Evolutionary conservation across 2,113 vertebrate species (phyloP).

Genomic region (Ictalurus furcatus): DNA sequence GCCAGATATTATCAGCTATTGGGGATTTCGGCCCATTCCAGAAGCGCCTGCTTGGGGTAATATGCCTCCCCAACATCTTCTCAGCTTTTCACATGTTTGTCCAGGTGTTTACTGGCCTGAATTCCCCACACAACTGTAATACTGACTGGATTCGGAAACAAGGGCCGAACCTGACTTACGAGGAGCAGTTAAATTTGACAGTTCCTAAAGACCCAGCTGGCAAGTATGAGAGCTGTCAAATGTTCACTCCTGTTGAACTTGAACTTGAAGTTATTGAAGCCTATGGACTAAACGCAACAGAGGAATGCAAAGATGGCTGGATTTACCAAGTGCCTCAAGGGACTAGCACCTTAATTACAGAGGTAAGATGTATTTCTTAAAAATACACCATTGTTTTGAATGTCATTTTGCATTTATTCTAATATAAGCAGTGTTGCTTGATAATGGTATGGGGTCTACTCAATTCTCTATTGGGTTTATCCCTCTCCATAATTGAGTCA

Average conservation of each 20-base stretch:
- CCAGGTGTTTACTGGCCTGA: slow-evolving; percentile 78
- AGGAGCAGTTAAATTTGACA: slow-evolving; percentile 74
- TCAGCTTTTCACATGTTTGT: slow-evolving; percentile 76
- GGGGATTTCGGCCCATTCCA: slow-evolving; percentile 85
- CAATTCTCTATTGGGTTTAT: background rate
- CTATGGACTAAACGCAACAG: slow-evolving; percentile 74
- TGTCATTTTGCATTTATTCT: background rate
- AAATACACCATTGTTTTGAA: background rate
- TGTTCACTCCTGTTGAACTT: slow-evolving; percentile 77
- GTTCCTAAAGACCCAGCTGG: slow-evolving; percentile 68
- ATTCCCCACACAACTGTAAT: slow-evolving; percentile 76
- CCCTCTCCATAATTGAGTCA: background rate
- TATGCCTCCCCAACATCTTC: slow-evolving; percentile 70
- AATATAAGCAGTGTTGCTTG: background rate
- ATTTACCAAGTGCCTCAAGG: slow-evolving; percentile 66
- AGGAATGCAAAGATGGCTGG: slow-evolving; percentile 73
- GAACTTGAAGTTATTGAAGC: slow-evolving; percentile 71
- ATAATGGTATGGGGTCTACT: background rate
- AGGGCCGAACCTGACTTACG: slow-evolving; percentile 72
- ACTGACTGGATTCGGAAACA: slow-evolving; percentile 78
- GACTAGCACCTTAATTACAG: slow-evolving; percentile 68
- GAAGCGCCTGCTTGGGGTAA: slow-evolving; percentile 69
- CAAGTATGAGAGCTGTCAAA: slow-evolving; percentile 74
- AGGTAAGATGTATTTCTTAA: slow-evolving; percentile 59
- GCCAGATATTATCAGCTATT: slow-evolving; percentile 74